A percentile compares a stretch with the other conserved stretches of the same genome.
Evolutionary conservation across 64 coral and sea anemone genomes (phyloP).

Genomic region (Montipora efflorescens): DNA sequence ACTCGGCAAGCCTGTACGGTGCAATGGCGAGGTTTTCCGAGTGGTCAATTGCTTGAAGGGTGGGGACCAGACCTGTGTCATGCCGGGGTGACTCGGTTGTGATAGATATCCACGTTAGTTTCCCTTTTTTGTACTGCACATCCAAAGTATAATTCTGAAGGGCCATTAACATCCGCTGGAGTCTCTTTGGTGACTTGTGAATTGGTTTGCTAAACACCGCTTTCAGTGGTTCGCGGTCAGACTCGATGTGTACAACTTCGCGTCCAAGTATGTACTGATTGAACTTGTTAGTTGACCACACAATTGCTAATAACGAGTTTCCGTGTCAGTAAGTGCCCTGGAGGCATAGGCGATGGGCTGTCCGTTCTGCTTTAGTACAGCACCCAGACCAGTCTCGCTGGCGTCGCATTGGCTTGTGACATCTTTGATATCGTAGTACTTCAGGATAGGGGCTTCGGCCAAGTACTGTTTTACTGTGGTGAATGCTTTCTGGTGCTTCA

Average conservation of each 20-base stretch:
- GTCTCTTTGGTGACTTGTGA: constrained; percentile 12
- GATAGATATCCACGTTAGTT: constrained; percentile 6
- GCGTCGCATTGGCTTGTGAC: constrained; percentile 24
- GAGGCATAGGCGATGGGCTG: constrained; percentile 33
- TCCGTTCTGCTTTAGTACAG: constrained; percentile 27
- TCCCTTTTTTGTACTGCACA: constrained; percentile 11
- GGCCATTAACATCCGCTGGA: constrained; percentile 11
- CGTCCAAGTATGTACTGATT: constrained; percentile 7
- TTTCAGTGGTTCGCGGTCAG: constrained; percentile 11
- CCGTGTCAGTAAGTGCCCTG: constrained; percentile 2
- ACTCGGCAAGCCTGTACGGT: no score
- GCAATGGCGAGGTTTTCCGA: no score
- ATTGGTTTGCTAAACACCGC: not conserved
- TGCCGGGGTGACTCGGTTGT: no score
- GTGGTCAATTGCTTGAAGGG: not conserved
- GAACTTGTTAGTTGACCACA: constrained; percentile 8
- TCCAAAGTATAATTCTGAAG: constrained; percentile 14
- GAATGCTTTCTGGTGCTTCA: no score
- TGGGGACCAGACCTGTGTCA: not conserved
- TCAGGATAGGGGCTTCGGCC: no score
- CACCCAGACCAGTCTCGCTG: not conserved
- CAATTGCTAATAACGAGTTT: not conserved
- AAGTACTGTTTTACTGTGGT: no score
- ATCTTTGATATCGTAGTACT: no score
- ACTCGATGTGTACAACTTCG: not conserved